Percentiles rank a stretch among this genome's conserved stretches.
Evolutionary conservation across 2,113 vertebrate species (phyloP).

Genomic region (Bucco capensis): DNA sequence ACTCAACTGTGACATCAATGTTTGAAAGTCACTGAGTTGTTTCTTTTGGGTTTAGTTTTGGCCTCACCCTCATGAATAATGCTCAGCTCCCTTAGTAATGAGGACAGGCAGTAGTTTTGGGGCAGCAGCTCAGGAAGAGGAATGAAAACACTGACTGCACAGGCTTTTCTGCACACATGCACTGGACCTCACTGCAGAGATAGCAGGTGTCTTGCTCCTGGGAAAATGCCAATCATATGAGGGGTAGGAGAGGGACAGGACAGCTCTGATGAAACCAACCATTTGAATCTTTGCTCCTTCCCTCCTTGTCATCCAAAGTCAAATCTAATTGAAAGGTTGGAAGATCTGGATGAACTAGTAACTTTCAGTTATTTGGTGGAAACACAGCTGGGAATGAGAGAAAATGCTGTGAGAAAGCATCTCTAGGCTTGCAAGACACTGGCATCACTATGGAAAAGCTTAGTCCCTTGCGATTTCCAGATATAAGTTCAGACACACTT

Average conservation of each 20-base stretch:
- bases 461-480: not conserved
- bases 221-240: not conserved
- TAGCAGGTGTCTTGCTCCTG: not conserved
- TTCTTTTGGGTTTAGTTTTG: not conserved
- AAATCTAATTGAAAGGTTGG: not conserved
- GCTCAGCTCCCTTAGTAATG: not conserved
- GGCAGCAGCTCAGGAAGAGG: not conserved
- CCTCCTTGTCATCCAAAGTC: not conserved
- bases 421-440: not conserved
- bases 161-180: not conserved
- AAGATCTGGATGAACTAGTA: not conserved
- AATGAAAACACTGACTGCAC: not conserved
- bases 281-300: not conserved
- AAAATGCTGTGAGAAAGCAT: not conserved
- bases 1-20: accelerated
- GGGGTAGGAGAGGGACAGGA: not conserved
- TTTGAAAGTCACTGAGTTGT: not conserved
- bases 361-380: not conserved
- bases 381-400: not conserved
- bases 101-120: not conserved
- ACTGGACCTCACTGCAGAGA: not conserved
- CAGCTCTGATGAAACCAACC: not conserved
- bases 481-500: not conserved
- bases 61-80: not conserved
- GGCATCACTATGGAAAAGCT: not conserved